Evolutionary conservation across 2,113 vertebrate genomes (phyloP).

Genomic region (Spermophilus dauricus): DNA sequence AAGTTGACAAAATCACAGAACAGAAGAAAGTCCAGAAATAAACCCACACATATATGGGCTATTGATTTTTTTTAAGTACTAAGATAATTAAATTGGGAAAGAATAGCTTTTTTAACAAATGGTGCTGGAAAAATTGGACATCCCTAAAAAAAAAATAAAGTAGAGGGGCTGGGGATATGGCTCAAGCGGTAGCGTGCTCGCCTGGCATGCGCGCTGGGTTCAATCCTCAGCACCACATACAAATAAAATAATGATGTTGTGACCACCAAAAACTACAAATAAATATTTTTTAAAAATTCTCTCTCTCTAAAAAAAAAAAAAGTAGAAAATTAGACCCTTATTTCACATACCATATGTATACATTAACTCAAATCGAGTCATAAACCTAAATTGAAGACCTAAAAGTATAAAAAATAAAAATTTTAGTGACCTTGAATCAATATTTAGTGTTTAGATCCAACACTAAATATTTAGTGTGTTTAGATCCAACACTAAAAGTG

Average conservation of each 20-base stretch:
- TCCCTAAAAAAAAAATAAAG: neutral
- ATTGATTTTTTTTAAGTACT: neutral
- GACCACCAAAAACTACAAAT: too few relatives aligned
- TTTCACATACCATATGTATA: neutral
- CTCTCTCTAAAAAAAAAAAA: too few relatives aligned
- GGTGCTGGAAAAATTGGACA: neutral
- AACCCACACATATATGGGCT: neutral
- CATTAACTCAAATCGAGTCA: neutral
- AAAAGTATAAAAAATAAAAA: neutral
- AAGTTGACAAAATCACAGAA: neutral
- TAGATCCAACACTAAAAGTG: neutral
- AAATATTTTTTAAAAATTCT: too few relatives aligned
- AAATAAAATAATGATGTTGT: too few relatives aligned
- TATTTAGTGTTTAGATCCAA: too few relatives aligned
- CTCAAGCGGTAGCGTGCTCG: too few relatives aligned
- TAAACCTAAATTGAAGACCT: neutral
- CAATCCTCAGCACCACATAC: too few relatives aligned
- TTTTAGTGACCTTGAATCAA: neutral
- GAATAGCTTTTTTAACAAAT: neutral
- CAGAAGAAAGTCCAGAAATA: neutral
- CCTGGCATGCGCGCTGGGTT: too few relatives aligned
- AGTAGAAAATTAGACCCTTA: neutral
- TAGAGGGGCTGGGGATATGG: too few relatives aligned
- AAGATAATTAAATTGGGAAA: neutral
- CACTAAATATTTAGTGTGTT: too few relatives aligned